Evolutionary conservation across 2,797 vertebrate genomes (phyloP).

Genomic region (Pangasius sanitwongsei): DNA sequence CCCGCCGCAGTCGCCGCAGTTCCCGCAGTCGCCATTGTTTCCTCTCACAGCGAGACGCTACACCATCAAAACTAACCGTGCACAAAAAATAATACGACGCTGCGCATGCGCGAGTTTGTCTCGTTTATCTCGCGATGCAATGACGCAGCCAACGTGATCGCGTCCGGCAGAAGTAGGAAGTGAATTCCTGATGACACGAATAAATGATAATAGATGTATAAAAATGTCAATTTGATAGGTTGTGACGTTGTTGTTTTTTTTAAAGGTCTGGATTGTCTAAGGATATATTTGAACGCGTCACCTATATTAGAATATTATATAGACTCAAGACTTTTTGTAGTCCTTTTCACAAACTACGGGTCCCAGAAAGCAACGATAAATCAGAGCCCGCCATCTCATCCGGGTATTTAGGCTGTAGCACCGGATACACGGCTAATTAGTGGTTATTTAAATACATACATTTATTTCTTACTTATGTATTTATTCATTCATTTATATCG

Average conservation of each 20-base stretch:
- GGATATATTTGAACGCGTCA: background rate
- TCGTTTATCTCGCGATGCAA: constrained; percentile 60
- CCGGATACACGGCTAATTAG: background rate
- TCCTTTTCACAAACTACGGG: background rate
- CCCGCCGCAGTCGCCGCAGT: constrained; percentile 75
- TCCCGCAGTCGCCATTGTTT: constrained; percentile 80
- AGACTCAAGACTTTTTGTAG: background rate
- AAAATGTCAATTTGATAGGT: background rate
- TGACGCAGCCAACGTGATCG: background rate
- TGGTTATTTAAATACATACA: background rate
- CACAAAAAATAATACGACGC: constrained; percentile 56
- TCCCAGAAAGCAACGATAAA: background rate
- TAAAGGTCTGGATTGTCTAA: background rate
- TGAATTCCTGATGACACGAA: background rate
- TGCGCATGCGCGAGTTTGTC: constrained; percentile 70
- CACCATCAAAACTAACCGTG: constrained; percentile 62
- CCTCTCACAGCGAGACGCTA: constrained; percentile 65
- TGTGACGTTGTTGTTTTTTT: background rate
- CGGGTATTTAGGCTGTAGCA: too few species aligned
- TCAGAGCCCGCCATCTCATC: too few species aligned
- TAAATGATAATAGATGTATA: background rate
- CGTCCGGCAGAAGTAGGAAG: background rate
- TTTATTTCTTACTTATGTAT: background rate
- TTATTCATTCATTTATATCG: background rate
- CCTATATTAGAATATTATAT: background rate